Evolutionary conservation across 2,797 vertebrate genomes (phyloP).

Genomic region (Tiaroga cobitis): DNA sequence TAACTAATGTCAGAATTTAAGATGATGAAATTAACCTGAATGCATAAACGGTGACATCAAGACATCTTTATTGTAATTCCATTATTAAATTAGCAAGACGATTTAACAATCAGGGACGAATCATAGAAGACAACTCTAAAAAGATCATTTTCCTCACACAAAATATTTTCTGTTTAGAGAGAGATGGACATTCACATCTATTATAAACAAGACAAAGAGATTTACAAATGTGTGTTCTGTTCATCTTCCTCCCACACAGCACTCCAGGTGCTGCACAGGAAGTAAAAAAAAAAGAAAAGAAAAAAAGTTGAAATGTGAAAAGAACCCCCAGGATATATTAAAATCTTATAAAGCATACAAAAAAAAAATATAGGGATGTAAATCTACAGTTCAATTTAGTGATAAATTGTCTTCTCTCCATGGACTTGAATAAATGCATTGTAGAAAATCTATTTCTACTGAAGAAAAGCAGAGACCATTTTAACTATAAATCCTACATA

Average conservation of each 20-base stretch:
- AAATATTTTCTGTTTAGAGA: conserved; percentile 72
- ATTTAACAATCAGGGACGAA: conserved; percentile 75
- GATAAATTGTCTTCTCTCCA: conserved; percentile 64
- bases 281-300: conserved; percentile 49
- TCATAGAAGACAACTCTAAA: conserved; percentile 72
- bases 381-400: conserved; percentile 65
- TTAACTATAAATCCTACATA: conserved; percentile 24
- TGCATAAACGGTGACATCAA: conserved; percentile 23
- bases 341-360: conserved; percentile 58
- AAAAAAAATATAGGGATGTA: conserved; percentile 51
- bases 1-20: neutral
- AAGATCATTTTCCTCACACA: conserved; percentile 70
- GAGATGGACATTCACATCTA: conserved; percentile 76
- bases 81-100: conserved; percentile 58
- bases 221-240: conserved; percentile 70
- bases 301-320: conserved; percentile 69
- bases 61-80: conserved; percentile 56
- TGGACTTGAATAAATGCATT: conserved; percentile 59
- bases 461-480: neutral
- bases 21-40: neutral
- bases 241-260: conserved; percentile 74
- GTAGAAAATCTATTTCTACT: neutral
- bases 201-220: conserved; percentile 74
- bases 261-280: conserved; percentile 80
- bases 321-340: conserved; percentile 68